phyloP scores from a whole-genome alignment of 2,888 invertebrate genomes.

The Globia sparganii region DNA sequence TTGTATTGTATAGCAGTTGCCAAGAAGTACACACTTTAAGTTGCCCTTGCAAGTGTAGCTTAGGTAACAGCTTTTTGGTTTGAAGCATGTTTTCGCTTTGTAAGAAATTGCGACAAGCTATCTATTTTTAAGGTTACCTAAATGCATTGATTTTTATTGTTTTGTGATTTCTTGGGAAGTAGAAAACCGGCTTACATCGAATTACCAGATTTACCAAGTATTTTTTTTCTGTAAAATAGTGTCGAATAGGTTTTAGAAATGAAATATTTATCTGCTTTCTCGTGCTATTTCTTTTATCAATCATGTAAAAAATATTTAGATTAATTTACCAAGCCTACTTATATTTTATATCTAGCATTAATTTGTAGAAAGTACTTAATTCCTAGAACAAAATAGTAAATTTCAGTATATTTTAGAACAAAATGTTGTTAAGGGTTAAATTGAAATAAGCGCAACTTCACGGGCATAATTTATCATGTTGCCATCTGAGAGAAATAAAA shows the following conservation, averaged over 20 bases:
- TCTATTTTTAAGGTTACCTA: background rate
- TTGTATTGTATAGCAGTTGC: background rate
- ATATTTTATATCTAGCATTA: slow-evolving; percentile 21
- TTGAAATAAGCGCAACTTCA: slow-evolving; percentile 14
- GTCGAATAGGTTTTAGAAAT: slow-evolving; percentile 14
- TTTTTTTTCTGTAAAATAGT: slow-evolving; percentile 9
- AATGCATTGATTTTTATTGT: slow-evolving; percentile 5
- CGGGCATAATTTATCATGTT: background rate
- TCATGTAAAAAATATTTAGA: background rate
- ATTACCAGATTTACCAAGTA: background rate
- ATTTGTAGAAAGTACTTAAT: slow-evolving; percentile 29
- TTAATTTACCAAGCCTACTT: background rate
- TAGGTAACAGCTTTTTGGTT: slow-evolving; percentile 8
- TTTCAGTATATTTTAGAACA: slow-evolving; percentile 20
- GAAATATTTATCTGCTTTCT: background rate
- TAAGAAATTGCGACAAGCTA: slow-evolving; percentile 11
- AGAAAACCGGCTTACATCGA: background rate
- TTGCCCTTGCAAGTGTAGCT: background rate
- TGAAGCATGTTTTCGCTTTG: slow-evolving; percentile 37
- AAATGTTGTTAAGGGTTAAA: slow-evolving; percentile 34
- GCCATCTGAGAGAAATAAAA: background rate
- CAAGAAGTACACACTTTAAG: background rate
- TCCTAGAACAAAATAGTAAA: slow-evolving; percentile 3
- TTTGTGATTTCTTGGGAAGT: slow-evolving; percentile 13
- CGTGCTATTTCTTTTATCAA: background rate